These are phyloP conservation scores for Lasioglossum calceatum DNA, from an alignment of 2,888 invertebrate species.

Conservation along the genomic window DNA sequence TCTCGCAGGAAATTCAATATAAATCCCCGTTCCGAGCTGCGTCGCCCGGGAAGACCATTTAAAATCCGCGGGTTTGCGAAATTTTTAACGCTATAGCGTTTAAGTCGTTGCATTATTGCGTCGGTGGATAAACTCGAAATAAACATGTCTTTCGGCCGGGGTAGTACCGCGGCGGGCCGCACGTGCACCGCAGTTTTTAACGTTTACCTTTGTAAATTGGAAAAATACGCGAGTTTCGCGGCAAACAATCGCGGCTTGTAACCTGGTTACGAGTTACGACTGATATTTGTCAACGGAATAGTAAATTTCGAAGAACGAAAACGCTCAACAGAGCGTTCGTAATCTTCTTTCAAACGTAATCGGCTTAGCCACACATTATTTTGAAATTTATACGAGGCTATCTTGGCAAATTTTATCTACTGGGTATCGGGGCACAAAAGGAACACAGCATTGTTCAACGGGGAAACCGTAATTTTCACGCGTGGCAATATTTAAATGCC, in stretches of 20 bases:
- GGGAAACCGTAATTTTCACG: background rate
- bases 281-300: slow-evolving; percentile 19
- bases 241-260: background rate
- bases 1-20: background rate
- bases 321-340: slow-evolving; percentile 19
- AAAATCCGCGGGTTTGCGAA: slow-evolving; percentile 6
- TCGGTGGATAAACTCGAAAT: slow-evolving; percentile 31
- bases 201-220: slow-evolving; percentile 8
- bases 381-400: slow-evolving; percentile 23
- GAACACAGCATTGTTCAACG: background rate
- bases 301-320: slow-evolving; percentile 34
- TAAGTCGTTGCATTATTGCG: slow-evolving; percentile 30
- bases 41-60: background rate
- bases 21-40: background rate
- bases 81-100: slow-evolving; percentile 22
- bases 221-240: slow-evolving; percentile 16
- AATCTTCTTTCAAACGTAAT: slow-evolving; percentile 37
- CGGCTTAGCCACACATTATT: slow-evolving; percentile 36
- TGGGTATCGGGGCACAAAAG: background rate
- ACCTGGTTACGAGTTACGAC: slow-evolving; percentile 22
- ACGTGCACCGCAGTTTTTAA: slow-evolving; percentile 6
- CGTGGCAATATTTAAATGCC: background rate
- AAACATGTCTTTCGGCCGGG: slow-evolving; percentile 14
- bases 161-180: background rate
- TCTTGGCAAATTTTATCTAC: slow-evolving; percentile 8